Conservation (phyloP, 2,888 invertebrate genomes). For the Mycalesis mineus region DNA sequence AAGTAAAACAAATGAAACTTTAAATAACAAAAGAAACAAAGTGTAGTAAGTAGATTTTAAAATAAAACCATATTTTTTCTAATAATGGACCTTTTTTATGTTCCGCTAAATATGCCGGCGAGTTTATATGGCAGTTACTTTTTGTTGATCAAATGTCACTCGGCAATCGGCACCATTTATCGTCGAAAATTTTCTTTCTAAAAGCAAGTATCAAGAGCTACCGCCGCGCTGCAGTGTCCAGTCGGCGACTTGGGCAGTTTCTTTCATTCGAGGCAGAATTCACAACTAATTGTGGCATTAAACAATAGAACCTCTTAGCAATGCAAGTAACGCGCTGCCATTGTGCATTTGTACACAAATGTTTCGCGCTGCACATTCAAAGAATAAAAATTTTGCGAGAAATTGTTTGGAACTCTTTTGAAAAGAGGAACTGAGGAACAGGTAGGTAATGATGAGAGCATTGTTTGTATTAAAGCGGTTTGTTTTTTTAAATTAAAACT, state of each 20-base stretch:
- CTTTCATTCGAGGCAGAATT: slow-evolving; percentile 66
- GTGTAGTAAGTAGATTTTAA: no score
- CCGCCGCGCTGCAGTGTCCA: slow-evolving; percentile 31
- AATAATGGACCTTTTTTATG: no score
- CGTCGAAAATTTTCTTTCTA: background rate
- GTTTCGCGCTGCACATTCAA: slow-evolving; percentile 40
- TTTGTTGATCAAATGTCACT: no score
- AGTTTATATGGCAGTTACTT: no score
- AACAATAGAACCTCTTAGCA: slow-evolving; percentile 77
- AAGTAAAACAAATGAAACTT: no score
- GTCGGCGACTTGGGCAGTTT: slow-evolving; percentile 71
- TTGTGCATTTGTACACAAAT: slow-evolving; percentile 46
- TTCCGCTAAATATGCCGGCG: no score
- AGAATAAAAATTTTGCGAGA: slow-evolving; percentile 41
- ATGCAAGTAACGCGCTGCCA: slow-evolving; percentile 54
- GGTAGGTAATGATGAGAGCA: slow-evolving; percentile 28
- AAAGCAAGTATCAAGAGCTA: slow-evolving; percentile 41
- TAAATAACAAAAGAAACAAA: no score
- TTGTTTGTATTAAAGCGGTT: slow-evolving; percentile 25
- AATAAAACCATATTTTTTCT: no score
- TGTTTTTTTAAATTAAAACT: slow-evolving; percentile 14
- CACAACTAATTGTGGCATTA: slow-evolving; percentile 73
- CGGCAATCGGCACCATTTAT: no score
- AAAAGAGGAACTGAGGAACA: slow-evolving; percentile 30
- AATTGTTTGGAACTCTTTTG: slow-evolving; percentile 38